A percentile compares a stretch with the other conserved stretches of the same genome.
Conservation (phyloP, 2,888 invertebrate species). For the Hyalella azteca region DNA sequence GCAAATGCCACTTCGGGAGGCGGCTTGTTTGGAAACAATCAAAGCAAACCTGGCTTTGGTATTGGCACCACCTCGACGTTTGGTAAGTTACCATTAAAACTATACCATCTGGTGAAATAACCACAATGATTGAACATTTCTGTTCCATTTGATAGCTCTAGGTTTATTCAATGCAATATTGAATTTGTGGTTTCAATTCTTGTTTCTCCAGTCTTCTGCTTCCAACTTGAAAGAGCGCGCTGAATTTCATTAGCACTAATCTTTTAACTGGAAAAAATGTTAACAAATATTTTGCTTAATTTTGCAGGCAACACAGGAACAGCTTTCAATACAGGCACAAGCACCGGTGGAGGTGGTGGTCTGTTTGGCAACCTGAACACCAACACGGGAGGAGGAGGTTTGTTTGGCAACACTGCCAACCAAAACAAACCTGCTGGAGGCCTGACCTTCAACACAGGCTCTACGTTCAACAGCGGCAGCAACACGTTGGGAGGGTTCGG, state of each 20-base stretch:
- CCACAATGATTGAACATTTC: background rate
- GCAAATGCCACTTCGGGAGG: conserved; percentile 42
- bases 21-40: conserved; percentile 47
- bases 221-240: too few species aligned
- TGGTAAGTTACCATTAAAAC: too few species aligned
- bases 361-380: conserved; percentile 65
- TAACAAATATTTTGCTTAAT: background rate
- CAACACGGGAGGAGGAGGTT: conserved; percentile 39
- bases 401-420: conserved; percentile 46
- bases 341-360: conserved; percentile 61
- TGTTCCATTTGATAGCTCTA: background rate
- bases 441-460: conserved; percentile 65
- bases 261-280: too few species aligned
- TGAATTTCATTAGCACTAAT: too few species aligned
- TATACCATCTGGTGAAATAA: too few species aligned
- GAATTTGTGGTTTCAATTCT: too few species aligned
- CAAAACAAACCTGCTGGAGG: conserved; percentile 64
- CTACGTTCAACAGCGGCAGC: conserved; percentile 57
- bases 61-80: background rate
- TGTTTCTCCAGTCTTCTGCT: too few species aligned
- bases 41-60: conserved; percentile 38
- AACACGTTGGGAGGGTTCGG: conserved; percentile 60
- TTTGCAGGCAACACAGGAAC: conserved; percentile 61
- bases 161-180: too few species aligned
- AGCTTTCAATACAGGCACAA: conserved; percentile 63